These are phyloP conservation scores for Drosophila albomicans DNA, from an alignment of 1,140 invertebrate genomes.

Conservation along the genomic window DNA sequence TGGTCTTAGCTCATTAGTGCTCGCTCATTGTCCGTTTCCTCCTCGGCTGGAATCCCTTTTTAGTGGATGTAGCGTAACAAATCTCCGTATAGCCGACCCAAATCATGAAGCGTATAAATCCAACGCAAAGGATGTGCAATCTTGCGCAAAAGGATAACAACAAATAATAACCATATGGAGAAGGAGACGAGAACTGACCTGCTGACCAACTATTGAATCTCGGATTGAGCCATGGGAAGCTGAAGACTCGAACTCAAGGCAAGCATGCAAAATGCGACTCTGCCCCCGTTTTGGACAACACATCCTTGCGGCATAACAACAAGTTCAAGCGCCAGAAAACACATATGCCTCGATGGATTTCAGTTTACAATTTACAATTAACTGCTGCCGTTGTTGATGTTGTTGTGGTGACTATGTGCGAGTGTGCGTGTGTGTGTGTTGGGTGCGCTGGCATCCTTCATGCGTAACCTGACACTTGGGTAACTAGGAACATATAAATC, in stretches of 20 bases:
- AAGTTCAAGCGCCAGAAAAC: constrained; percentile 63
- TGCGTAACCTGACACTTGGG: constrained; percentile 79
- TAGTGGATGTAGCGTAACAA: constrained; percentile 32
- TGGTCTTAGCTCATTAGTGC: constrained; percentile 39
- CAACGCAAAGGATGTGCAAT: constrained; percentile 74
- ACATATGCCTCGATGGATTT: constrained; percentile 72
- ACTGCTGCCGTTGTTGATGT: constrained; percentile 12
- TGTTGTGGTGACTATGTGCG: not conserved
- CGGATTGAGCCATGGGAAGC: constrained; percentile 22
- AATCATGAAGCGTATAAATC: constrained; percentile 60
- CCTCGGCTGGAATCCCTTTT: constrained; percentile 32
- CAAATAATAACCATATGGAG: constrained; percentile 60
- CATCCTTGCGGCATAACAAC: constrained; percentile 44
- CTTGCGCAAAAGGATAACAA: constrained; percentile 80
- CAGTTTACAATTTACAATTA: constrained; percentile 59
- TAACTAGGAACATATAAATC: constrained; percentile 79
- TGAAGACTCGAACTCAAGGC: constrained; percentile 23
- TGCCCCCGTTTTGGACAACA: constrained; percentile 36
- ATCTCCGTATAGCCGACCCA: constrained; percentile 49
- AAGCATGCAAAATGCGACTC: constrained; percentile 73
- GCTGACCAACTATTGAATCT: constrained; percentile 50
- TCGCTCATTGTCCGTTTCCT: constrained; percentile 23
- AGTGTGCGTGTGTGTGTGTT: constrained; percentile 26
- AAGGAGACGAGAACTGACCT: constrained; percentile 39
- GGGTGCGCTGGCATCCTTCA: constrained; percentile 49